Evolutionary conservation across 2,797 vertebrate genomes (phyloP).

Genomic region (Euphonia xanthogaster): DNA sequence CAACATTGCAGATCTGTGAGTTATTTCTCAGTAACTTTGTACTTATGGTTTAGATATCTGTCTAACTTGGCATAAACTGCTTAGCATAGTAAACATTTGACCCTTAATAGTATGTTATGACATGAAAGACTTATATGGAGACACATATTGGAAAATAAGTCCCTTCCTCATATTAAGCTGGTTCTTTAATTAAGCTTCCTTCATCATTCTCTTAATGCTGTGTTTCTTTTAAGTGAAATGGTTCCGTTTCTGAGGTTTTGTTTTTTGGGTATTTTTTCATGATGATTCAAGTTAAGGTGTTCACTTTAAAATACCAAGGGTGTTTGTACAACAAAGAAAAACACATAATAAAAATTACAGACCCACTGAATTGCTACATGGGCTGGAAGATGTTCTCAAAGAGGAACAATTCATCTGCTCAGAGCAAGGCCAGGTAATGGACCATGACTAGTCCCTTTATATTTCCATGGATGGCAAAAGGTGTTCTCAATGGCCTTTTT

Average conservation of each 20-base stretch:
- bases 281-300: background rate
- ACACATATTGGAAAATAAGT: background rate
- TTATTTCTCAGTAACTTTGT: background rate
- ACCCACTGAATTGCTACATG: background rate
- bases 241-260: rapidly evolving
- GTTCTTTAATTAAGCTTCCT: background rate
- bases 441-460: background rate
- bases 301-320: background rate
- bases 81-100: background rate
- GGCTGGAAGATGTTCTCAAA: background rate
- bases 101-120: background rate
- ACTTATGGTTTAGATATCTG: rapidly evolving
- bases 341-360: background rate
- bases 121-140: background rate
- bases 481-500: background rate
- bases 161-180: rapidly evolving
- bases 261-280: background rate
- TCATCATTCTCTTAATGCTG: background rate
- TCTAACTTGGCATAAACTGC: background rate
- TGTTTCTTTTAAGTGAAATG: background rate
- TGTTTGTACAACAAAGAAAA: background rate
- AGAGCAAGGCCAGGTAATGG: background rate
- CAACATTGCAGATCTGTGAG: background rate
- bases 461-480: background rate
- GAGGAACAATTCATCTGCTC: rapidly evolving